These are phyloP conservation scores for Cataglyphis cursor DNA, from an alignment of 2,888 invertebrate genomes.

Conservation along the genomic window DNA sequence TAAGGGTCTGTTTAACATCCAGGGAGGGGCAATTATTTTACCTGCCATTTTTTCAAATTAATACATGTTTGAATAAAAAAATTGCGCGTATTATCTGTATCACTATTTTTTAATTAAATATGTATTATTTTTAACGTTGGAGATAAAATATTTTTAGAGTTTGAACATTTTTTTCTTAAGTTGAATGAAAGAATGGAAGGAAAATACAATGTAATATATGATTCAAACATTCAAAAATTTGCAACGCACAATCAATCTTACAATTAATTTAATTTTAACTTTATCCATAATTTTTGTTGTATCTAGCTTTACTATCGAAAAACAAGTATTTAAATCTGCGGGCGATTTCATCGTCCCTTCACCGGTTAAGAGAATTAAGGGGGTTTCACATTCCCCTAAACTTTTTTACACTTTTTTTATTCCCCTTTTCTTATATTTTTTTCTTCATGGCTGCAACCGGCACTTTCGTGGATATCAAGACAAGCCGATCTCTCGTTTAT, in stretches of 20 bases:
- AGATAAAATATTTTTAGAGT: neutral
- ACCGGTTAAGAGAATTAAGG: slow-evolving; percentile 15
- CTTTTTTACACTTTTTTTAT: neutral
- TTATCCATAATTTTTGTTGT: slow-evolving; percentile 1
- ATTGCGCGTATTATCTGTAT: neutral
- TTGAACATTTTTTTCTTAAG: neutral
- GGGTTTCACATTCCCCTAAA: slow-evolving; percentile 12
- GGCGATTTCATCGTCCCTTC: slow-evolving; percentile 40
- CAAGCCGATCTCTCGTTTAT: slow-evolving; percentile 56
- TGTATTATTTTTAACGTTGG: neutral
- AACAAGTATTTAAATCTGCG: slow-evolving; percentile 35
- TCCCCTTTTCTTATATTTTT: slow-evolving; percentile 1
- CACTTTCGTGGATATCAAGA: slow-evolving; percentile 47
- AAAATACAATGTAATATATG: neutral
- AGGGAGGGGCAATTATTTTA: neutral
- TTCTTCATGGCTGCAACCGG: slow-evolving; percentile 29
- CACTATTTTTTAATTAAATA: neutral
- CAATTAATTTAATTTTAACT: slow-evolving; percentile 12
- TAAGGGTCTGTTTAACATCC: slow-evolving; percentile 7
- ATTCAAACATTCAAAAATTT: neutral
- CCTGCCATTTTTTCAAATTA: neutral
- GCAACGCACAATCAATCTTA: neutral
- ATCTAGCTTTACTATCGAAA: slow-evolving; percentile 1
- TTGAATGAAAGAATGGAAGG: neutral
- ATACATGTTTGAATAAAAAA: neutral